Conservation (phyloP, 2,888 invertebrate species). For the Epinotia demarniana region DNA sequence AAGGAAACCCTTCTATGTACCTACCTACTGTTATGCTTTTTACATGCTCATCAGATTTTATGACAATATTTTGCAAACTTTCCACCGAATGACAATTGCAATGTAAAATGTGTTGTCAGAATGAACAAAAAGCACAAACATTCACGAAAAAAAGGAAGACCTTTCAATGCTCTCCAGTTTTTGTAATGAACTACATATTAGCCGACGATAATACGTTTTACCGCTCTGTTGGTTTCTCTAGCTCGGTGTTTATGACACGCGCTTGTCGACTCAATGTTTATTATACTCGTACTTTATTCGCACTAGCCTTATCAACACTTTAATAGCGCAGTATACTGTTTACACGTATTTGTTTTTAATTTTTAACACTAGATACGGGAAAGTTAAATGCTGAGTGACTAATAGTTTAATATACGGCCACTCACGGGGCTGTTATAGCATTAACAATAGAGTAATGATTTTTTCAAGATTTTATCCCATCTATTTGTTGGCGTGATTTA, state of each 20-base stretch:
- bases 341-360: slow-evolving; percentile 15
- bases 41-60: no score
- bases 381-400: neutral
- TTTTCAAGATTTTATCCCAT: no score
- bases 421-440: neutral
- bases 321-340: slow-evolving; percentile 18
- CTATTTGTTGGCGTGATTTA: no score
- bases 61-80: no score
- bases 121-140: no score
- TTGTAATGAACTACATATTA: neutral
- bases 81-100: no score
- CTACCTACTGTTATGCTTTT: no score
- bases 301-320: slow-evolving; percentile 16
- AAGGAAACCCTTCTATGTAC: no score
- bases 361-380: neutral
- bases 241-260: slow-evolving; percentile 8
- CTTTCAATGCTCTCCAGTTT: neutral
- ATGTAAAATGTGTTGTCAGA: no score
- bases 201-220: slow-evolving; percentile 2
- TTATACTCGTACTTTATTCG: slow-evolving; percentile 20
- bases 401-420: neutral
- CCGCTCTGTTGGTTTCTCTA: neutral
- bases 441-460: neutral
- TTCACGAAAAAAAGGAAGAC: neutral
- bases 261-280: slow-evolving; percentile 24